phyloP scores from a whole-genome alignment of 2,888 invertebrate genomes.

The Calameuta pallipes region DNA sequence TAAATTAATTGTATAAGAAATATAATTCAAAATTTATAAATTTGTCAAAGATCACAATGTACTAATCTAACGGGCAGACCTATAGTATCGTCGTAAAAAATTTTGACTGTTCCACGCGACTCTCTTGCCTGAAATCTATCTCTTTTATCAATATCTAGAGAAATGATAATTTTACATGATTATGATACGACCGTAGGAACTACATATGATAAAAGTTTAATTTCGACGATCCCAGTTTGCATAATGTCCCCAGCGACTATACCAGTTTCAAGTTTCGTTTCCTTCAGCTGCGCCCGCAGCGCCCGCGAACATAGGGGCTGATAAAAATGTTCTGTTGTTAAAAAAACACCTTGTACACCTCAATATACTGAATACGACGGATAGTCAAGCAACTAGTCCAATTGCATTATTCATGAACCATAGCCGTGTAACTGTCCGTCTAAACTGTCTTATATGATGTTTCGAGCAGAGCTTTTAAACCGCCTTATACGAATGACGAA shows the following conservation, averaged over 20 bases:
- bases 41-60: too few relatives aligned
- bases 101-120: neutral
- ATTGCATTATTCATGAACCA: constrained; percentile 56
- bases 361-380: constrained; percentile 26
- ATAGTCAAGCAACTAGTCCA: constrained; percentile 38
- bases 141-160: neutral
- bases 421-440: neutral
- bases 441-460: neutral
- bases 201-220: neutral
- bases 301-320: constrained; percentile 56
- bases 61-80: neutral
- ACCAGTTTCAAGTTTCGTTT: constrained; percentile 32
- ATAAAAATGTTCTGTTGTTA: constrained; percentile 54
- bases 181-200: neutral
- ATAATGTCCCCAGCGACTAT: neutral
- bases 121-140: neutral
- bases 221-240: neutral
- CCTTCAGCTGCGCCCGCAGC: constrained; percentile 58
- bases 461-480: neutral
- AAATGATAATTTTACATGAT: neutral
- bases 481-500: neutral
- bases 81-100: neutral
- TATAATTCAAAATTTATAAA: too few relatives aligned
- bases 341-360: constrained; percentile 37
- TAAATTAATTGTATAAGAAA: too few relatives aligned